A percentile compares a stretch with the other conserved stretches of the same genome.
Evolutionary conservation across 2,113 vertebrate species (phyloP).

Genomic region (Halcyon malimbica): DNA sequence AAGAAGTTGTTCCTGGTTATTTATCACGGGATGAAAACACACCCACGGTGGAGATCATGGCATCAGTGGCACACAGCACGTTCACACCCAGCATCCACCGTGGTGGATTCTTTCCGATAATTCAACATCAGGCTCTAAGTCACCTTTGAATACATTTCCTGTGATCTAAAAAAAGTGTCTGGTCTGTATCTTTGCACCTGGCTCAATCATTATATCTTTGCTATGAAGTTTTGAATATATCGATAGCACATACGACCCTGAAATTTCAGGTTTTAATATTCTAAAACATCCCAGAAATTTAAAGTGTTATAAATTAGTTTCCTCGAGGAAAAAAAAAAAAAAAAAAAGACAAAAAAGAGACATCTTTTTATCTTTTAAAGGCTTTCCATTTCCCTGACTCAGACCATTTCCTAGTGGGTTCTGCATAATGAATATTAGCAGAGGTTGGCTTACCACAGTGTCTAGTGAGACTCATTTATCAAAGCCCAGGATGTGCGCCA

Average conservation of each 20-base stretch:
- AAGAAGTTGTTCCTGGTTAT: background rate
- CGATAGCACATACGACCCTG: background rate
- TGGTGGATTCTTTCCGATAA: background rate
- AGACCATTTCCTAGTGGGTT: constrained; percentile 60
- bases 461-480: constrained; percentile 62
- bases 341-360: background rate
- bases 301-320: background rate
- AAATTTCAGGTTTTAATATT: background rate
- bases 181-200: background rate
- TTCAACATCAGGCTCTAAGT: background rate
- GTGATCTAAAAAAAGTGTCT: accelerated
- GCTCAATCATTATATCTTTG: accelerated
- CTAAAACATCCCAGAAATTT: background rate
- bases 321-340: background rate
- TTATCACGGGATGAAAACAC: accelerated
- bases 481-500: constrained; percentile 48
- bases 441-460: constrained; percentile 65
- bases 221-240: background rate
- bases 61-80: accelerated
- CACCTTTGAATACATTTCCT: accelerated
- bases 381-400: constrained; percentile 50
- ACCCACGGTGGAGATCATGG: accelerated
- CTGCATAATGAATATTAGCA: constrained; percentile 68
- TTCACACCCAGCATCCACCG: background rate
- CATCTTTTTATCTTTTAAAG: constrained; percentile 41